These are phyloP conservation scores for Oreotrochilus melanogaster DNA, from an alignment of 2,113 vertebrate species.

Conservation along the genomic window DNA sequence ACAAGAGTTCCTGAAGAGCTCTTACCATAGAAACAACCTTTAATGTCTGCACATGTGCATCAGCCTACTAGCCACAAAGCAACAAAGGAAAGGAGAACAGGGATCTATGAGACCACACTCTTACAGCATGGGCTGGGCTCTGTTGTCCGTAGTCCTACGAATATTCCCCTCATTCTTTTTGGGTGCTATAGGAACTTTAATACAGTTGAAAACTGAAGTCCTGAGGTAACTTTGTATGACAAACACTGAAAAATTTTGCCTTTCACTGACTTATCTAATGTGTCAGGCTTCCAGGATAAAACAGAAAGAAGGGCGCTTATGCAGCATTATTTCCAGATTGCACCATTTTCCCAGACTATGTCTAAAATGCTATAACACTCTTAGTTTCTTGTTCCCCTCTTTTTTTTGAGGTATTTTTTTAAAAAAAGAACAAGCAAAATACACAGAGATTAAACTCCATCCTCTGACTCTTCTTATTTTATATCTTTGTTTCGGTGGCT, in stretches of 20 bases:
- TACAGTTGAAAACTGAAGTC: not conserved
- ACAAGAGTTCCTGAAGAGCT: not conserved
- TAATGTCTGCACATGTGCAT: fast-evolving
- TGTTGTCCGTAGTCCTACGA: not conserved
- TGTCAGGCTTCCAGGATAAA: not conserved
- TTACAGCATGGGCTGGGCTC: not conserved
- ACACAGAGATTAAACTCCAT: not conserved
- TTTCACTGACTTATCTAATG: not conserved
- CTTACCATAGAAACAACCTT: not conserved
- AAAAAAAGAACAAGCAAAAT: not conserved
- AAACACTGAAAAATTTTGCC: not conserved
- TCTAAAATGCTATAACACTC: not conserved
- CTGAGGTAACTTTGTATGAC: not conserved
- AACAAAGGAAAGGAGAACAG: not conserved
- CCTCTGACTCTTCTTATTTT: not conserved
- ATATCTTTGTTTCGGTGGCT: not conserved
- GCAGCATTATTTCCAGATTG: not conserved
- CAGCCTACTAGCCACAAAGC: not conserved
- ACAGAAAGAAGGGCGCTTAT: not conserved
- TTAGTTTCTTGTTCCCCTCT: not conserved
- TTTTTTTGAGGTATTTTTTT: not conserved
- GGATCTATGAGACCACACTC: fast-evolving
- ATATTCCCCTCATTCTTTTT: not conserved
- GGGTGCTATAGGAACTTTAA: not conserved
- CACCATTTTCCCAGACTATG: not conserved